phyloP scores from a whole-genome alignment of 2,888 invertebrate species.

The Beris morrisii region DNA sequence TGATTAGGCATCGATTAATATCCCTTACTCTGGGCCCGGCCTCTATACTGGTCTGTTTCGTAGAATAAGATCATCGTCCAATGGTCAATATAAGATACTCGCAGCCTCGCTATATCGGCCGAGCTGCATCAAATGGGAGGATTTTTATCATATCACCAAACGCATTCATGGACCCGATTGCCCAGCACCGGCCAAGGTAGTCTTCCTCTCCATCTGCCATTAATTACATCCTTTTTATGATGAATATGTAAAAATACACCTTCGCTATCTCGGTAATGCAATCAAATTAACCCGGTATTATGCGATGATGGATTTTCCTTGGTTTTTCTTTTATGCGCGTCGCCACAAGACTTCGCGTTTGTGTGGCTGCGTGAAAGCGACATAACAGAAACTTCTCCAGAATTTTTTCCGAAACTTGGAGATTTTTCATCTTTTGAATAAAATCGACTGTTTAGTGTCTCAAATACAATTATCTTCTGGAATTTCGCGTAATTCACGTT shows the following conservation, averaged over 20 bases:
- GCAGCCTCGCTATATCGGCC: conserved; percentile 1
- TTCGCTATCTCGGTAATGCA: conserved; percentile 44
- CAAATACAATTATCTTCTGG: conserved; percentile 24
- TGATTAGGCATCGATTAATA: conserved; percentile 57
- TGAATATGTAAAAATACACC: conserved; percentile 41
- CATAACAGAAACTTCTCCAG: not conserved
- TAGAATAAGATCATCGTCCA: not conserved
- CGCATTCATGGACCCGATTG: not conserved
- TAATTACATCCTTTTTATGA: conserved; percentile 39
- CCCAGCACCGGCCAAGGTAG: conserved; percentile 7
- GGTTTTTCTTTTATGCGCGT: conserved; percentile 5
- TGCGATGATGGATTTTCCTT: conserved; percentile 36
- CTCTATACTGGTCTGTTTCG: conserved; percentile 13
- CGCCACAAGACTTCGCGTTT: not conserved
- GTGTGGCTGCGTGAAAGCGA: not conserved
- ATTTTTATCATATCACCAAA: conserved; percentile 34
- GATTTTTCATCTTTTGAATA: not conserved
- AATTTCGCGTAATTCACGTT: conserved; percentile 35
- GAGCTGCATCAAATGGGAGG: conserved; percentile 29
- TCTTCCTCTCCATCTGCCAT: conserved; percentile 35
- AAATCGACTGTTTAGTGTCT: not conserved
- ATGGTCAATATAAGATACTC: not conserved
- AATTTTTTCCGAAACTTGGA: not conserved
- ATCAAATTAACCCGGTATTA: conserved; percentile 42
- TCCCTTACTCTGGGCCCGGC: conserved; percentile 34